Percentiles rank a stretch among this genome's conserved stretches.
These are phyloP conservation scores for Halichoeres trimaculatus DNA, from an alignment of 2,113 vertebrate genomes.

Conservation along the genomic window DNA sequence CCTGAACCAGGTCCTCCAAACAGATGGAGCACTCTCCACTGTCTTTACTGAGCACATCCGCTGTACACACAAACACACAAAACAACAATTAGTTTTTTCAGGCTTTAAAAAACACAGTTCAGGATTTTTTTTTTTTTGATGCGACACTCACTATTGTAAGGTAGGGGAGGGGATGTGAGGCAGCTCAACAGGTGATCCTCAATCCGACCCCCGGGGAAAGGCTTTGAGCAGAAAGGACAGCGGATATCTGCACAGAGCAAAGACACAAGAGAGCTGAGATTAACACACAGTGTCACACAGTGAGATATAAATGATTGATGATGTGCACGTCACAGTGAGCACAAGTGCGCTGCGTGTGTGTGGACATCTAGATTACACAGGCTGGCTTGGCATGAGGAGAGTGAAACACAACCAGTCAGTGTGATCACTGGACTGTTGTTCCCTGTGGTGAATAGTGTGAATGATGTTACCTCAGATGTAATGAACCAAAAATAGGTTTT, in stretches of 20 bases:
- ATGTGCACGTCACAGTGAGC: not conserved
- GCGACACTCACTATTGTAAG: constrained; percentile 83
- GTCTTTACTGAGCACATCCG: constrained; percentile 85
- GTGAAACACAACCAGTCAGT: constrained; percentile 15
- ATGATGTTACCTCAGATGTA: not conserved
- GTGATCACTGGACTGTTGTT: not conserved
- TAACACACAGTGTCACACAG: constrained; percentile 16
- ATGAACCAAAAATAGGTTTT: constrained; percentile 10
- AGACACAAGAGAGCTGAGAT: constrained; percentile 43
- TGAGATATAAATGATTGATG: constrained; percentile 34
- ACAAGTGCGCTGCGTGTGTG: constrained; percentile 14
- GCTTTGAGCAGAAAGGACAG: constrained; percentile 86
- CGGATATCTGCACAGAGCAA: constrained; percentile 76
- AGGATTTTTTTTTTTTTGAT: constrained; percentile 18
- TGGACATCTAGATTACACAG: constrained; percentile 35
- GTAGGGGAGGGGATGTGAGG: constrained; percentile 84
- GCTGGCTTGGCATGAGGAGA: not conserved
- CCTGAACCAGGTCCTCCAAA: constrained; percentile 83
- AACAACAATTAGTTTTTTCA: constrained; percentile 29
- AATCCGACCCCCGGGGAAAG: constrained; percentile 83
- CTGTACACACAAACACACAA: constrained; percentile 64
- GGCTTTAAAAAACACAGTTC: not conserved
- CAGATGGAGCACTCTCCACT: constrained; percentile 86
- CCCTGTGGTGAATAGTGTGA: not conserved
- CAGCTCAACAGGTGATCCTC: constrained; percentile 87